These are phyloP conservation scores for Harmothoe impar DNA, from an alignment of 2,888 invertebrate species.

Conservation along the genomic window DNA sequence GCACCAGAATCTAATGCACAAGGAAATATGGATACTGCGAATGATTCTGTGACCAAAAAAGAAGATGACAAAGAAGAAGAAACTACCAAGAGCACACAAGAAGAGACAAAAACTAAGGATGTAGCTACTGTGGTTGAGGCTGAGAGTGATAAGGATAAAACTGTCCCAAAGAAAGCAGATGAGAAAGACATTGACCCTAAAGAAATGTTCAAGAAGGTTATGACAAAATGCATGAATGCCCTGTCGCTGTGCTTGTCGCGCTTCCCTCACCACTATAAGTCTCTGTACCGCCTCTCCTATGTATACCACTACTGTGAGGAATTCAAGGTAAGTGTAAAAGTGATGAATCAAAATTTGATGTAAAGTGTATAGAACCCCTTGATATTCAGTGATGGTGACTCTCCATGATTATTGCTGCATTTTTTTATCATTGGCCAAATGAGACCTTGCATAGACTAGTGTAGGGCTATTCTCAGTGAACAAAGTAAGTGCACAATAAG, in stretches of 20 bases:
- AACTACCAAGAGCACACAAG: background rate
- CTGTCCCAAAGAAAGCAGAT: background rate
- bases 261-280: slow-evolving; percentile 96
- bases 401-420: too few relatives aligned
- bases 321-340: slow-evolving; percentile 68
- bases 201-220: slow-evolving; percentile 35
- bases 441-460: too few relatives aligned
- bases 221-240: slow-evolving; percentile 89
- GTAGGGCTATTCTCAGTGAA: too few relatives aligned
- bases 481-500: too few relatives aligned
- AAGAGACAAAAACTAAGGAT: background rate
- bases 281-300: slow-evolving; percentile 93
- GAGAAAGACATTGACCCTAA: background rate
- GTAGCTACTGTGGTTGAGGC: background rate
- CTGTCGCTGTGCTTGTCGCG: slow-evolving; percentile 92
- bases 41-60: too few relatives aligned
- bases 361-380: too few relatives aligned
- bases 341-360: too few relatives aligned
- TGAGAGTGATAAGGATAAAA: background rate
- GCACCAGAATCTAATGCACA: background rate
- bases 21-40: background rate
- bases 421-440: too few relatives aligned
- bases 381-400: too few relatives aligned
- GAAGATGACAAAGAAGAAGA: background rate
- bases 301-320: slow-evolving; percentile 86